Evolutionary conservation across 2,797 vertebrate species (phyloP).

Genomic region (Lophius americanus): DNA sequence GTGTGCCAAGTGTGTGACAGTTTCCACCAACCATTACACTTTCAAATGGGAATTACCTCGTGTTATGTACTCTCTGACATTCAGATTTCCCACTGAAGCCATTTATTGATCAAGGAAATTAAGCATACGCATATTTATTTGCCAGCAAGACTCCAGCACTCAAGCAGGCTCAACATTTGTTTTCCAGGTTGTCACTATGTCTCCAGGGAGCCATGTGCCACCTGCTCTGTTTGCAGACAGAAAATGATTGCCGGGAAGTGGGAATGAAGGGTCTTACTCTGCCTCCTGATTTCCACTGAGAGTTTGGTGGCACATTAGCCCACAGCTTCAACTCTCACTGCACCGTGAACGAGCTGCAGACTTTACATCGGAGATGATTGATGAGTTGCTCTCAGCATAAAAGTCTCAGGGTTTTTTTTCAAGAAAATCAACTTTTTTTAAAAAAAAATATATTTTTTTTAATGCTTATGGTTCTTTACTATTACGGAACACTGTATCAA

Average conservation of each 20-base stretch:
- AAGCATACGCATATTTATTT: conserved; percentile 63
- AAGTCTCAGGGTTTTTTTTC: conserved; percentile 38
- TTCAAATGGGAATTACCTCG: conserved; percentile 55
- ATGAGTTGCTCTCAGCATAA: conserved; percentile 46
- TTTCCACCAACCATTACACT: conserved; percentile 56
- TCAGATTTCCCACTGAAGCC: conserved; percentile 56
- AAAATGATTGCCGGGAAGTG: conserved; percentile 51
- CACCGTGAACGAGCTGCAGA: conserved; percentile 44
- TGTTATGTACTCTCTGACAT: conserved; percentile 41
- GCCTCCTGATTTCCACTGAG: conserved; percentile 38
- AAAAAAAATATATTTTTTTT: not conserved
- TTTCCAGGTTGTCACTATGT: conserved; percentile 69
- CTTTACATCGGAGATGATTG: conserved; percentile 55
- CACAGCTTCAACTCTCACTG: conserved; percentile 41
- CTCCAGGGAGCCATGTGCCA: conserved; percentile 66
- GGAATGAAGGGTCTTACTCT: conserved; percentile 20
- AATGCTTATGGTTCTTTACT: not conserved
- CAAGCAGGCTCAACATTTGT: conserved; percentile 71
- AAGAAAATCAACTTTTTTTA: conserved; percentile 43
- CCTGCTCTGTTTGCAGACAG: conserved; percentile 66
- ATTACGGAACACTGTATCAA: not conserved
- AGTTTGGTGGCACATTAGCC: conserved; percentile 54
- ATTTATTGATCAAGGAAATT: conserved; percentile 74
- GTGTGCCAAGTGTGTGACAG: conserved; percentile 32
- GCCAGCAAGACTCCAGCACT: conserved; percentile 53